Evolutionary conservation across 2,113 vertebrate species (phyloP).

Genomic region (Hassar affinis): DNA sequence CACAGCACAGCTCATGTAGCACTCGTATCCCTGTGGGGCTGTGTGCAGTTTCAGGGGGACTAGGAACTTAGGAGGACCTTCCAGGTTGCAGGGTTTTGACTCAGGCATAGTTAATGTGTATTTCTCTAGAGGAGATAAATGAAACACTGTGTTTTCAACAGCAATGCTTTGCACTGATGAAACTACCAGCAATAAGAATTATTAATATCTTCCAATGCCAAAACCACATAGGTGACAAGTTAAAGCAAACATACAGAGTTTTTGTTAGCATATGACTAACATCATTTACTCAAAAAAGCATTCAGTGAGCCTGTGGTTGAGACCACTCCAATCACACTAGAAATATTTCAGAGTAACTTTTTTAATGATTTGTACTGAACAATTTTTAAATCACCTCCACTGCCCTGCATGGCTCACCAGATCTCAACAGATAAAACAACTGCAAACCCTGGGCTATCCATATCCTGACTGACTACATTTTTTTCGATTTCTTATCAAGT

Average conservation of each 20-base stretch:
- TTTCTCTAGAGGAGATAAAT: conserved; percentile 68
- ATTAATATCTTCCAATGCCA: background rate
- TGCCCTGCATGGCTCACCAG: background rate
- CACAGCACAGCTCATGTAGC: conserved; percentile 88
- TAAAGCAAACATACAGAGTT: background rate
- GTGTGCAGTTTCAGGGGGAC: conserved; percentile 80
- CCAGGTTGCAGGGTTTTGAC: conserved; percentile 69
- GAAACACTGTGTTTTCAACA: background rate
- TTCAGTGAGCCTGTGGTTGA: background rate
- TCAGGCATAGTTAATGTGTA: conserved; percentile 63
- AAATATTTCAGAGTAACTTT: background rate
- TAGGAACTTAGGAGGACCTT: conserved; percentile 77
- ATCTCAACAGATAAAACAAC: background rate
- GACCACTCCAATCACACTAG: background rate
- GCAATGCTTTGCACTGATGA: background rate
- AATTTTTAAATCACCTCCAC: background rate
- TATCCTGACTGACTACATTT: background rate
- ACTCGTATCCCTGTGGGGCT: conserved; percentile 81
- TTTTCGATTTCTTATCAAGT: background rate
- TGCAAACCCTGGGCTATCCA: background rate
- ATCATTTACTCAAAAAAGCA: background rate
- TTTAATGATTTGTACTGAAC: background rate
- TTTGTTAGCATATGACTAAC: too few relatives aligned
- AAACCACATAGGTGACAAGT: background rate
- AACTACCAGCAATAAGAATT: background rate